Conservation (phyloP, 2,888 invertebrate species). For the Helicoverpa assulta region DNA sequence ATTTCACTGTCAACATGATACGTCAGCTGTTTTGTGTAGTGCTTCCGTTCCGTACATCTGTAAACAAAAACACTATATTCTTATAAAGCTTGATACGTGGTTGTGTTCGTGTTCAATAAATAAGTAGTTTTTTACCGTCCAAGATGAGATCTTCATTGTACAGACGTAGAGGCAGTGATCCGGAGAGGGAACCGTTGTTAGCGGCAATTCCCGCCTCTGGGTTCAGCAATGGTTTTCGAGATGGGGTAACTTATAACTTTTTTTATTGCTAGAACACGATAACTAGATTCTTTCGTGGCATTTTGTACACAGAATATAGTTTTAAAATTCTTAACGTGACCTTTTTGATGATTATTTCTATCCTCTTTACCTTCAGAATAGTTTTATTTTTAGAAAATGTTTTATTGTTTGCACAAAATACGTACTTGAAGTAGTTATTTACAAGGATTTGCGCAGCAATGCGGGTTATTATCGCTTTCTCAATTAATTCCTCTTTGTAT, state of each 20-base stretch:
- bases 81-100: slow-evolving; percentile 30
- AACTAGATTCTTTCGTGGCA: background rate
- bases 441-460: slow-evolving; percentile 35
- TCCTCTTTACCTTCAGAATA: background rate
- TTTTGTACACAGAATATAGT: background rate
- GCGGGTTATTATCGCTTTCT: slow-evolving; percentile 29
- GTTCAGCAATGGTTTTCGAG: slow-evolving; percentile 61
- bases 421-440: background rate
- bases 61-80: slow-evolving; percentile 50
- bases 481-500: slow-evolving; percentile 5
- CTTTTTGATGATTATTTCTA: slow-evolving; percentile 10
- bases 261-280: slow-evolving; percentile 1
- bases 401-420: slow-evolving; percentile 28
- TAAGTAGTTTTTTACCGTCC: slow-evolving; percentile 51
- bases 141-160: slow-evolving; percentile 80
- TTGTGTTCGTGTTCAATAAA: slow-evolving; percentile 35
- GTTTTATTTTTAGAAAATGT: background rate
- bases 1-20: slow-evolving; percentile 34
- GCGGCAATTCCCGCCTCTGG: slow-evolving; percentile 72
- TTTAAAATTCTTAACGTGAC: background rate
- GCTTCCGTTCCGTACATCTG: slow-evolving; percentile 25
- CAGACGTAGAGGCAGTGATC: slow-evolving; percentile 71
- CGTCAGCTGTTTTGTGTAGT: slow-evolving; percentile 47
- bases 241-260: slow-evolving; percentile 72
- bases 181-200: slow-evolving; percentile 80